A percentile compares a stretch with the other conserved stretches of the same genome.
These are phyloP conservation scores for Trilocha varians DNA, from an alignment of 2,888 invertebrate species.

Conservation along the genomic window DNA sequence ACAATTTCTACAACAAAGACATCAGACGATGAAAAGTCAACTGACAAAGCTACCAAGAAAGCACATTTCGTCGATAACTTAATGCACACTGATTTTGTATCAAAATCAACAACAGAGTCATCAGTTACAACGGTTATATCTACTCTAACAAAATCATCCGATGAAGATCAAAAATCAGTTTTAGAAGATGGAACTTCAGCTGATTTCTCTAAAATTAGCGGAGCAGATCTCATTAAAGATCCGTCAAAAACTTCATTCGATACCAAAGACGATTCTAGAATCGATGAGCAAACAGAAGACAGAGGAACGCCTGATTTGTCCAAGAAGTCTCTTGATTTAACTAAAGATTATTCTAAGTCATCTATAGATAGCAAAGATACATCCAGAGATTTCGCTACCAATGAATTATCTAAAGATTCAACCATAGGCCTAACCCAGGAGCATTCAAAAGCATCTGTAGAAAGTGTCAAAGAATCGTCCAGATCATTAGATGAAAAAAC, in stretches of 20 bases:
- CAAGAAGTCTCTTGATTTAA: conserved; percentile 60
- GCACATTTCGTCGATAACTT: conserved; percentile 45
- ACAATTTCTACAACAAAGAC: conserved; percentile 24
- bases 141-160: conserved; percentile 61
- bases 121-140: conserved; percentile 64
- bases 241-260: conserved; percentile 59
- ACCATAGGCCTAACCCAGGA: conserved; percentile 62
- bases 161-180: conserved; percentile 61
- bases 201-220: conserved; percentile 63
- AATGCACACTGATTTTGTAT: conserved; percentile 46
- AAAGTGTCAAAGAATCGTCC: conserved; percentile 62
- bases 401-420: conserved; percentile 66
- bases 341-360: conserved; percentile 66
- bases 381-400: conserved; percentile 64
- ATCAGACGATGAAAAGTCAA: conserved; percentile 28
- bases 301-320: conserved; percentile 61
- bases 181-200: conserved; percentile 63
- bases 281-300: conserved; percentile 52
- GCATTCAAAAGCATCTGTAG: conserved; percentile 60
- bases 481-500: conserved; percentile 65
- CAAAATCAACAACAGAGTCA: conserved; percentile 66
- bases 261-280: conserved; percentile 49
- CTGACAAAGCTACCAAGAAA: conserved; percentile 35
- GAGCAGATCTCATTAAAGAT: conserved; percentile 59
- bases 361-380: conserved; percentile 68